Percentiles rank a stretch among this genome's conserved stretches.
Conservation (phyloP, 1,140 invertebrate species). For the Maniola jurtina region DNA sequence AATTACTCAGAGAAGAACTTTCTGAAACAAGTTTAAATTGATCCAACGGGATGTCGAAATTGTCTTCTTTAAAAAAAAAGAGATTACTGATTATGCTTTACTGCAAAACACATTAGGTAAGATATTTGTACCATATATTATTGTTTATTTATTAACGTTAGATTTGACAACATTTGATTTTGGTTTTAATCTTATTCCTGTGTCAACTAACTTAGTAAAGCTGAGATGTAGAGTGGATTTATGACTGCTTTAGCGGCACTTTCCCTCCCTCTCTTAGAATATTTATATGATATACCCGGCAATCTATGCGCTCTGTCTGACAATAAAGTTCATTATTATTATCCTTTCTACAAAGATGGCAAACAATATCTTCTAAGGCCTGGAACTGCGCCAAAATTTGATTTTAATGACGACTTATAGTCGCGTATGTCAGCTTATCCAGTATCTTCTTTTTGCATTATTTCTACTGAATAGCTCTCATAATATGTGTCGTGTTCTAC, state of each 20-base stretch:
- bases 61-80: too few species aligned
- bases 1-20: too few species aligned
- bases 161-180: too few species aligned
- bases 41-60: too few species aligned
- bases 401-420: slow-evolving; percentile 75
- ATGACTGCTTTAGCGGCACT: slow-evolving; percentile 4
- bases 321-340: slow-evolving; percentile 41
- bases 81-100: too few species aligned
- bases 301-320: slow-evolving; percentile 28
- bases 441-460: slow-evolving; percentile 50
- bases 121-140: too few species aligned
- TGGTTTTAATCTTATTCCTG: too few species aligned
- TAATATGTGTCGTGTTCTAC: slow-evolving; percentile 14
- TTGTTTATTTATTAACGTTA: too few species aligned
- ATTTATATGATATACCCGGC: slow-evolving; percentile 26
- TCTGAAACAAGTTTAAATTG: too few species aligned
- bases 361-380: slow-evolving; percentile 68
- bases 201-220: too few species aligned
- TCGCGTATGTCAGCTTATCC: slow-evolving; percentile 61
- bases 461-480: slow-evolving; percentile 35
- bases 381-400: slow-evolving; percentile 68
- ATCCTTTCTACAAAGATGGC: slow-evolving; percentile 62
- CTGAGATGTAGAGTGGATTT: background rate
- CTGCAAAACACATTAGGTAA: too few species aligned
- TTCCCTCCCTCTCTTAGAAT: slow-evolving; percentile 7